Conservation (phyloP, 2,113 vertebrate species). For the Zosterops hypoxanthus region DNA sequence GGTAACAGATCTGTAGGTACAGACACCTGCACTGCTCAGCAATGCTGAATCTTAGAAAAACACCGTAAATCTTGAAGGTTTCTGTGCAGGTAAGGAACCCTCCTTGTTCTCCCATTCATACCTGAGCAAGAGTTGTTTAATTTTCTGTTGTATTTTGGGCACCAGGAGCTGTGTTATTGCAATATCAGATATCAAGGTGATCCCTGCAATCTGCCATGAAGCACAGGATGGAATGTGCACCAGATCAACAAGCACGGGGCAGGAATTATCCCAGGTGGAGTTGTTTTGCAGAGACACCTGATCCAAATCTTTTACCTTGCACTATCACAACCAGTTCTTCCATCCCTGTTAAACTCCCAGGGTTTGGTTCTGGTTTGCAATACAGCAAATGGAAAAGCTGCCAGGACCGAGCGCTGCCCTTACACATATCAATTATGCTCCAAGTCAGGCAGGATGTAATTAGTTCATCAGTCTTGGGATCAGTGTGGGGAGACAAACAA, state of each 20-base stretch:
- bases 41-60: background rate
- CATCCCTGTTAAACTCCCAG: background rate
- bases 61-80: background rate
- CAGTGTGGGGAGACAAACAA: slow-evolving; percentile 5
- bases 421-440: slow-evolving; percentile 4
- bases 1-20: background rate
- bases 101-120: background rate
- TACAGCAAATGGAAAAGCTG: background rate
- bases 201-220: background rate
- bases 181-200: background rate
- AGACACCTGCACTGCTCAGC: background rate
- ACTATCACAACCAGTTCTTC: slow-evolving; percentile 42
- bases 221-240: background rate
- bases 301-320: background rate
- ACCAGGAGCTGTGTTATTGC: fast-evolving
- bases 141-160: background rate
- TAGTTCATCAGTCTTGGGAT: slow-evolving; percentile 37
- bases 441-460: slow-evolving; percentile 37
- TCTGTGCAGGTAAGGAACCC: background rate
- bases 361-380: slow-evolving; percentile 45
- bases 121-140: background rate
- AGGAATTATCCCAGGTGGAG: background rate
- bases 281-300: background rate
- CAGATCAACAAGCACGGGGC: background rate
- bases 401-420: background rate